Evolutionary conservation across 1,140 invertebrate genomes (phyloP).

Genomic region (Pentalonia nigronervosa): DNA sequence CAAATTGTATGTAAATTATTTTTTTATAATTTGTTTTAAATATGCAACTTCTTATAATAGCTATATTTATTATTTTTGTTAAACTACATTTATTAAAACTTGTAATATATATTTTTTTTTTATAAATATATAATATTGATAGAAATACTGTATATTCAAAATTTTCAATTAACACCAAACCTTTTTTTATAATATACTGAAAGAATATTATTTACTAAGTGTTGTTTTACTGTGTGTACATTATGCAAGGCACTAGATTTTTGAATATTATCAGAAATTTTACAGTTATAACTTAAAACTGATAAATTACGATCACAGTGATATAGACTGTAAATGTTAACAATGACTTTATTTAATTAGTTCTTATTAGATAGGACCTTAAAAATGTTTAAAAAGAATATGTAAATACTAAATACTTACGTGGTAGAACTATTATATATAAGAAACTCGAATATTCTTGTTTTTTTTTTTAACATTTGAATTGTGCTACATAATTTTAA

Average conservation of each 20-base stretch:
- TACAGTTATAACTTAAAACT: background rate
- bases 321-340: background rate
- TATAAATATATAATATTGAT: background rate
- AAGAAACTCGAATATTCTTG: no score
- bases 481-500: background rate
- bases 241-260: background rate
- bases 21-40: background rate
- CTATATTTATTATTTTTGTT: background rate
- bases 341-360: background rate
- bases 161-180: background rate
- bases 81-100: background rate
- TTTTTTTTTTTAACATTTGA: no score
- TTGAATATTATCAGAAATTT: background rate
- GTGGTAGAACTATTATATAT: no score
- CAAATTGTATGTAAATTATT: background rate
- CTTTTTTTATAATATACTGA: background rate
- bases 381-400: no score
- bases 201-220: background rate
- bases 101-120: background rate
- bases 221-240: background rate
- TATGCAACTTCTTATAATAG: background rate
- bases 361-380: background rate
- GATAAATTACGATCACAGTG: background rate
- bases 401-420: no score
- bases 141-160: background rate